phyloP scores from a whole-genome alignment of 1,140 invertebrate genomes.

The Melitaea cinxia region DNA sequence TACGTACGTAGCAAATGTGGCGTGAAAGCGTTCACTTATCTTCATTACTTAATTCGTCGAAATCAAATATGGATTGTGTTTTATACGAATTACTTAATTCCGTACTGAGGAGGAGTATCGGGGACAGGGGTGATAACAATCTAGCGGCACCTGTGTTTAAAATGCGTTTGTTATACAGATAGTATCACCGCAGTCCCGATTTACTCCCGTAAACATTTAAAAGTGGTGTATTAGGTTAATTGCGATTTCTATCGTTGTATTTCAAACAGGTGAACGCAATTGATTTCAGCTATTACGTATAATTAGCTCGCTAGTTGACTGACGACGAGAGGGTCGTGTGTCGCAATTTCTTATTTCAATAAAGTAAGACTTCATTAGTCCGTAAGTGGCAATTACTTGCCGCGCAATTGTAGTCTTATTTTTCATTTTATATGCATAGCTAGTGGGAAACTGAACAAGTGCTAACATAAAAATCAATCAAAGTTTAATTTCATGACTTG shows the following conservation, averaged over 20 bases:
- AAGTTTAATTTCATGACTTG: conserved; percentile 20
- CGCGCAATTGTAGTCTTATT: conserved; percentile 46
- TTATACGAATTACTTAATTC: conserved; percentile 69
- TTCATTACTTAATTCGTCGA: conserved; percentile 48
- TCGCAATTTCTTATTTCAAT: conserved; percentile 74
- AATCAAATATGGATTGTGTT: conserved; percentile 51
- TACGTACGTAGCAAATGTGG: conserved; percentile 36
- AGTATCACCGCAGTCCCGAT: conserved; percentile 39
- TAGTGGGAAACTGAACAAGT: conserved; percentile 66
- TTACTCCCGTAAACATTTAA: conserved; percentile 37
- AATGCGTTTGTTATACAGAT: conserved; percentile 44
- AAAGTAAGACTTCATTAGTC: conserved; percentile 66
- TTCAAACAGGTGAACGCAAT: conserved; percentile 53
- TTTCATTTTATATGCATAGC: conserved; percentile 37
- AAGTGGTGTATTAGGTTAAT: conserved; percentile 31
- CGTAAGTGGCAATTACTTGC: conserved; percentile 55
- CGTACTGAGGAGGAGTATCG: conserved; percentile 60
- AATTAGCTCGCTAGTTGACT: conserved; percentile 58
- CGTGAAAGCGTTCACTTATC: conserved; percentile 39
- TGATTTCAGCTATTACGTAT: conserved; percentile 52
- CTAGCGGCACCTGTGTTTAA: conserved; percentile 42
- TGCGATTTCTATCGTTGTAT: conserved; percentile 42
- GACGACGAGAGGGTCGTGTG: conserved; percentile 51
- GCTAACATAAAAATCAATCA: conserved; percentile 60
- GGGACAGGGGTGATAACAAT: conserved; percentile 45